phyloP scores from a whole-genome alignment of 2,113 vertebrate species.

The Spizaetus ornatus region DNA sequence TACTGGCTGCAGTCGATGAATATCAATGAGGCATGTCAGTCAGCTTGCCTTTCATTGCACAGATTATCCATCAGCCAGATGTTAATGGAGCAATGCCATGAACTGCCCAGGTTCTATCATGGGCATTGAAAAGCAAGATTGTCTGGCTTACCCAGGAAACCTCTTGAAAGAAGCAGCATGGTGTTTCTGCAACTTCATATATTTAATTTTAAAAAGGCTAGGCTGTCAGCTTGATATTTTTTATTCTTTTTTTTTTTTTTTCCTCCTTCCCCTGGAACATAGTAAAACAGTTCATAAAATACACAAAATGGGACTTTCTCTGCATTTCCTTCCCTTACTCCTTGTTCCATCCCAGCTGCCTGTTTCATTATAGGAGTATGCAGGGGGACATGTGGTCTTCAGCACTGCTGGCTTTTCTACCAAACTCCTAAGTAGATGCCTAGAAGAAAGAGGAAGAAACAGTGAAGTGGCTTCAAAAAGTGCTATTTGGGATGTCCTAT shows the following conservation, averaged over 20 bases:
- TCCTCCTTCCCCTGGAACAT: accelerated
- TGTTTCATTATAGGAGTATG: background rate
- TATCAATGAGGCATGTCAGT: background rate
- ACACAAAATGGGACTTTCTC: background rate
- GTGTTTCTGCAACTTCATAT: background rate
- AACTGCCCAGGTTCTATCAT: background rate
- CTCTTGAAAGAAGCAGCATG: background rate
- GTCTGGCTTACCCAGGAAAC: background rate
- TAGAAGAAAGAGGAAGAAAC: background rate
- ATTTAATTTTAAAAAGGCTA: background rate
- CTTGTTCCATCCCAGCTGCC: background rate
- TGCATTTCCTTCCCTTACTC: background rate
- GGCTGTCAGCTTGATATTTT: background rate
- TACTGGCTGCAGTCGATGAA: accelerated
- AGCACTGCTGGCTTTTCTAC: background rate
- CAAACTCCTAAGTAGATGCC: background rate
- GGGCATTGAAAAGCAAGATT: background rate
- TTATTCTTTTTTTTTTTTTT: no score
- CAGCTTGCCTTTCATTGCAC: background rate
- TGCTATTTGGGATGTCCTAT: background rate
- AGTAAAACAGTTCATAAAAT: background rate
- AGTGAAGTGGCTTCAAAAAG: background rate
- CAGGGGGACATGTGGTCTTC: background rate
- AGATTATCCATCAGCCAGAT: background rate
- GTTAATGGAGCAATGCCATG: background rate